Conservation (phyloP, 2,797 vertebrate species). For the Rhinogobio ventralis region DNA sequence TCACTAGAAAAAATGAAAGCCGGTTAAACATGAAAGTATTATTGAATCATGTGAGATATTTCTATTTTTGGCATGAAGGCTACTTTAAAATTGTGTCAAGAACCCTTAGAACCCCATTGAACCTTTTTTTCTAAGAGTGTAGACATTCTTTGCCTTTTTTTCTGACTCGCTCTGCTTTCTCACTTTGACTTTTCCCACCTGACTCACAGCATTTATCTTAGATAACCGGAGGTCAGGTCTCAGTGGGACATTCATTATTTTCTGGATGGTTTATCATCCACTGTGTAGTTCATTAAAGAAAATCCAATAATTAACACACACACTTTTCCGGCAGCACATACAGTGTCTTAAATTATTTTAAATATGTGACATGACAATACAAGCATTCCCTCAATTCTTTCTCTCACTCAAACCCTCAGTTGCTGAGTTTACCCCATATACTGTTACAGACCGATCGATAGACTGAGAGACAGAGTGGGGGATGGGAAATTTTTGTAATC, state of each 20-base stretch:
- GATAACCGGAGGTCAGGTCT: constrained; percentile 32
- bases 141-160: background rate
- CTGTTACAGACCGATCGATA: constrained; percentile 61
- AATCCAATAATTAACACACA: constrained; percentile 32
- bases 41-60: background rate
- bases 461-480: constrained; percentile 48
- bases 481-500: constrained; percentile 41
- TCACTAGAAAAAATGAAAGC: background rate
- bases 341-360: constrained; percentile 37
- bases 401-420: constrained; percentile 45
- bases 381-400: constrained; percentile 35
- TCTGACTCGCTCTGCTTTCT: constrained; percentile 7
- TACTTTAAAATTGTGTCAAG: background rate
- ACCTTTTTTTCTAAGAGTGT: background rate
- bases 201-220: constrained; percentile 17
- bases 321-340: constrained; percentile 17
- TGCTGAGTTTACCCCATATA: constrained; percentile 54
- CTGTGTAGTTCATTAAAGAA: constrained; percentile 36
- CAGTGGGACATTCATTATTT: constrained; percentile 23
- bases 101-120: background rate
- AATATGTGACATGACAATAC: constrained; percentile 26
- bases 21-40: background rate
- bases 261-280: background rate
- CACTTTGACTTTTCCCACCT: constrained; percentile 31
- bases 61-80: background rate